Evolutionary conservation across 2,888 invertebrate genomes (phyloP).

Genomic region (Steinernema scapterisci): DNA sequence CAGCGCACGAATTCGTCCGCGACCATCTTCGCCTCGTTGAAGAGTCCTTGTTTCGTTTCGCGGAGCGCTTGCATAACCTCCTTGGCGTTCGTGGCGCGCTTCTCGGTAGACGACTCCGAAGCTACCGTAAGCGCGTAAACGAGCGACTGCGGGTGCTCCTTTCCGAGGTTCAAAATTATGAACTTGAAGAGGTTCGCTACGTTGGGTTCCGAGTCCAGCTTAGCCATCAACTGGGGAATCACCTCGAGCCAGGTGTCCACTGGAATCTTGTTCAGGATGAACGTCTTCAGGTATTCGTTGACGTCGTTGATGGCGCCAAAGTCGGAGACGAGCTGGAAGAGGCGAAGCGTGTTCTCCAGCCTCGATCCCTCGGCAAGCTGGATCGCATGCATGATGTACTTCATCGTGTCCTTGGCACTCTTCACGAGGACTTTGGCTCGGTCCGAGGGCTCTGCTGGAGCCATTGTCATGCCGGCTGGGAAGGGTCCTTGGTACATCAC

Average conservation of each 20-base stretch:
- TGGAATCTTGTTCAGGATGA: slow-evolving; percentile 86
- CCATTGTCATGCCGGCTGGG: background rate
- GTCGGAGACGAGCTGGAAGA: slow-evolving; percentile 96
- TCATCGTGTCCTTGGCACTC: slow-evolving; percentile 37
- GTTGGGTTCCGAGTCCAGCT: slow-evolving; percentile 88
- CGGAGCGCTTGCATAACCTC: slow-evolving; percentile 93
- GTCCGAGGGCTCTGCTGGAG: background rate
- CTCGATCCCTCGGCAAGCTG: slow-evolving; percentile 71
- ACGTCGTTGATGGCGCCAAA: slow-evolving; percentile 84
- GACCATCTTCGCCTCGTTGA: slow-evolving; percentile 80
- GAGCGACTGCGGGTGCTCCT: slow-evolving; percentile 93
- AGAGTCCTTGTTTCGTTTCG: slow-evolving; percentile 87
- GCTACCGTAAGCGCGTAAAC: slow-evolving; percentile 97
- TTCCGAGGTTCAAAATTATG: slow-evolving; percentile 91
- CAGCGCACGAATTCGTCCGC: slow-evolving; percentile 85
- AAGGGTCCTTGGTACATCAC: background rate
- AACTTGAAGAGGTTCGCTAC: slow-evolving; percentile 90
- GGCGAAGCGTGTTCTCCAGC: slow-evolving; percentile 88
- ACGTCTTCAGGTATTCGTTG: slow-evolving; percentile 85
- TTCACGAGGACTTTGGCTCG: background rate
- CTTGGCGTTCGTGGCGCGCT: slow-evolving; percentile 86
- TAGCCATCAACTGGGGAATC: slow-evolving; percentile 95
- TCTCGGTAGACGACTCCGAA: slow-evolving; percentile 85
- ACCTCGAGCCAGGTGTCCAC: slow-evolving; percentile 98
- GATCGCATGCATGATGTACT: slow-evolving; percentile 58